A percentile compares a stretch with the other conserved stretches of the same genome.
Evolutionary conservation across 2,113 vertebrate genomes (phyloP).

Genomic region (Mormyrus lacerda): DNA sequence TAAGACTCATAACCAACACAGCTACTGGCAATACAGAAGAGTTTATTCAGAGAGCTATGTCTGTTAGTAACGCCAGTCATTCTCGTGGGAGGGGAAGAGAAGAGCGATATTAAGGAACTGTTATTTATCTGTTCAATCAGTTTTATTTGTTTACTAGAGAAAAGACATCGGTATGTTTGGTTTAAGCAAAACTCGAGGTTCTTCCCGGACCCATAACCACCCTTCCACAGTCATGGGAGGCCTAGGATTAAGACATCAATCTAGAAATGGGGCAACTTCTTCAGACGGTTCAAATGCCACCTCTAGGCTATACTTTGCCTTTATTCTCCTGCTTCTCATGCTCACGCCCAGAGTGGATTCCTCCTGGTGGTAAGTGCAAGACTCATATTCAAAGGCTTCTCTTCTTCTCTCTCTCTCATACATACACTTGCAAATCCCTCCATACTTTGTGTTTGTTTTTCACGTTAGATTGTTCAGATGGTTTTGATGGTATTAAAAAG

Average conservation of each 20-base stretch:
- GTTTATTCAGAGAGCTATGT: not conserved
- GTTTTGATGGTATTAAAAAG: constrained; percentile 21
- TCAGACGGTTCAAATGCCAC: constrained; percentile 52
- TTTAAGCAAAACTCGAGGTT: constrained; percentile 56
- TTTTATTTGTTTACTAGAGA: not conserved
- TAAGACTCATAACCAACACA: not conserved
- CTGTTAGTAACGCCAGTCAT: not conserved
- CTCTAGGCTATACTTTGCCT: constrained; percentile 68
- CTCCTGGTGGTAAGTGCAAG: constrained; percentile 84
- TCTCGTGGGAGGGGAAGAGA: not conserved
- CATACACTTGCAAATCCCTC: constrained; percentile 9
- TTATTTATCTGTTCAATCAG: not conserved
- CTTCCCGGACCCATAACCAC: constrained; percentile 46
- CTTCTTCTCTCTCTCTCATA: not conserved
- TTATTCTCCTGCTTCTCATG: constrained; percentile 74
- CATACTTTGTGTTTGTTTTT: not conserved
- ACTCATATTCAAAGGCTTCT: not conserved
- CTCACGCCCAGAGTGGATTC: constrained; percentile 82
- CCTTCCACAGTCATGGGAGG: constrained; percentile 39
- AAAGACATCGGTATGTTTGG: constrained; percentile 57
- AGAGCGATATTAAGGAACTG: not conserved
- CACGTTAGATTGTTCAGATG: not conserved
- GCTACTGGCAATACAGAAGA: not conserved
- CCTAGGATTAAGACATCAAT: constrained; percentile 54
- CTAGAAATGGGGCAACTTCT: constrained; percentile 47